Conservation (phyloP, 2,797 vertebrate genomes). For the Pantherophis alleghaniensis region DNA sequence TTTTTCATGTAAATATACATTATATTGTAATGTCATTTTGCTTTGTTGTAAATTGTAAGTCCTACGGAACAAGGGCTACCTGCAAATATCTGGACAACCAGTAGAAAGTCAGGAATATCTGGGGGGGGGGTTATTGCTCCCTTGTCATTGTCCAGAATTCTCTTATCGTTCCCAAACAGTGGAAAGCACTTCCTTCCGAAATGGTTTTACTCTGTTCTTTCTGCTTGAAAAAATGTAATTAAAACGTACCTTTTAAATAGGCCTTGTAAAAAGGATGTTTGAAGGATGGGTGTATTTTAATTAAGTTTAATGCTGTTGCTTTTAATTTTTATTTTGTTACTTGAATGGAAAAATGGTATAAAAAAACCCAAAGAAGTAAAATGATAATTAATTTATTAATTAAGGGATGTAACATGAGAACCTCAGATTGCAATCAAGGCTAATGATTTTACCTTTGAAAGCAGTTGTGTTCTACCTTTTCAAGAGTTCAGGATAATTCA, state of each 20-base stretch:
- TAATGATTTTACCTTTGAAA: neutral
- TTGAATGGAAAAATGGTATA: neutral
- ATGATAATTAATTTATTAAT: neutral
- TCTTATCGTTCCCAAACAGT: neutral
- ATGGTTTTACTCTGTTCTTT: neutral
- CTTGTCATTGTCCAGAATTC: neutral
- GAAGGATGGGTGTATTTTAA: neutral
- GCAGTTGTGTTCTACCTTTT: neutral
- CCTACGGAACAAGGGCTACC: neutral
- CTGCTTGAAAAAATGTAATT: neutral
- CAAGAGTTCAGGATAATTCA: neutral
- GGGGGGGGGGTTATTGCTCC: neutral
- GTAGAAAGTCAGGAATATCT: neutral
- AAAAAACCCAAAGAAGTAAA: neutral
- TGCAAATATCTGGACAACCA: neutral
- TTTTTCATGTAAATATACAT: neutral
- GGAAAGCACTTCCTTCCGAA: neutral
- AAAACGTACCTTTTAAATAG: neutral
- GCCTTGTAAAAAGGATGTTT: neutral
- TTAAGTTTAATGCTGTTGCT: neutral
- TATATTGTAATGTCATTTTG: neutral
- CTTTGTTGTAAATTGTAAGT: neutral
- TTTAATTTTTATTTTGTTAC: neutral
- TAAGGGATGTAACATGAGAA: neutral
- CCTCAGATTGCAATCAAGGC: neutral